Evolutionary conservation across 2,113 vertebrate genomes (phyloP), one percentile per base, ranked within the genome.

Genomic region (Pampusana beccarii): DNA sequence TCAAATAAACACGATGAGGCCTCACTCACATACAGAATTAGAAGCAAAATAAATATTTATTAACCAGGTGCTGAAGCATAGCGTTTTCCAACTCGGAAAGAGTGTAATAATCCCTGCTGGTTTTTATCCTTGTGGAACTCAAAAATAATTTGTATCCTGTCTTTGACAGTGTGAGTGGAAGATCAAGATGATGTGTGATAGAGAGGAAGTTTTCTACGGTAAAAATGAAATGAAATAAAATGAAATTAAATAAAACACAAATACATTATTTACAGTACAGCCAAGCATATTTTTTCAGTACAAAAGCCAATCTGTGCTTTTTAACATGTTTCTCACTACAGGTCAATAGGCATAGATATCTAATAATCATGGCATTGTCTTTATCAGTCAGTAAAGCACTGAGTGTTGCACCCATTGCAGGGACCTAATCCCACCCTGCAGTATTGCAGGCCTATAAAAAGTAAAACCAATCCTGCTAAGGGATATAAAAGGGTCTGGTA

Each of bases 1-100:
- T 95, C 57, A 95, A 51, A 92, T 48, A 93, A 92, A 88, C 65
- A 77, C 74, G 56, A 71, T 60, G 20, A 18, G 17, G 20, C 74
- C 57, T 92, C 18, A 34, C 7, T 77, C 60, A 58, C 61, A 79
- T 9, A 67, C 38, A 87, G 80, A 79, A 95, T 91, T 95, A 84
- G 73, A 93, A 95, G n/a, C 29, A 92, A 97, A 93, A 93, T 90
- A 95, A 89, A 92, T 91, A 93, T 95, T 95, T 95, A 92, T 96
- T 95, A 96, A 85, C 33, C 48, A 75, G 86, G 69, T 85, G 61
- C 38, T 79, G 80, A 93, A 85, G 70, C 74, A 85, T 16, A 84
- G 8, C n/a, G 53, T 75, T 95, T 97, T 95, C 61, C 53, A 84
- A 5, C 80, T 81, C 74, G 84, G 93, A 91, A 93, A 87, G 13